These are phyloP conservation scores for Euphysa ruthae DNA, from an alignment of 30 jellyfish, hydroid and myxozoan genomes.

Conservation along the genomic window DNA sequence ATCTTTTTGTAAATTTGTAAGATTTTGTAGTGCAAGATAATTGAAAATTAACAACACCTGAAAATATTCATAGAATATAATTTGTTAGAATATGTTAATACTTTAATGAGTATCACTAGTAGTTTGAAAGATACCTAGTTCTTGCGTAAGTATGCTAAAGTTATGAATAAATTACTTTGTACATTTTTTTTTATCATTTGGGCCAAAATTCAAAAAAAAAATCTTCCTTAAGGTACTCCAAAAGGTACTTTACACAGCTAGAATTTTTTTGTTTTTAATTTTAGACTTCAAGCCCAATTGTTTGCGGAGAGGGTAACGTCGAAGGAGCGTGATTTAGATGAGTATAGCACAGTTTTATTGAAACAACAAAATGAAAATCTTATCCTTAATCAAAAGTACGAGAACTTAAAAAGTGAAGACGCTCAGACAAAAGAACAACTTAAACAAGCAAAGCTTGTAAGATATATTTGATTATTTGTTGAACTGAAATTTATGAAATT, in stretches of 20 bases:
- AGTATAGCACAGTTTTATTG: constrained; percentile 30
- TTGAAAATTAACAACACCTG: no score
- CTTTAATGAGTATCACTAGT: no score
- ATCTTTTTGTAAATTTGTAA: not conserved
- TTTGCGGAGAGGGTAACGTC: constrained; percentile 43
- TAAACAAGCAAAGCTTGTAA: constrained; percentile 69
- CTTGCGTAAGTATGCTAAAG: no score
- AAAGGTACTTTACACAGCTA: no score
- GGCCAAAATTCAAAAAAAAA: no score
- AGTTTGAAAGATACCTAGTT: no score
- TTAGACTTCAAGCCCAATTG: constrained; percentile 48
- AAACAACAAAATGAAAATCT: constrained; percentile 32
- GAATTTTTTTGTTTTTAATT: no score
- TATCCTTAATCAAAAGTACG: constrained; percentile 38
- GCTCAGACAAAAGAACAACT: constrained; percentile 43
- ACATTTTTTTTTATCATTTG: no score
- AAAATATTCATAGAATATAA: no score
- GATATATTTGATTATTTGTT: not conserved
- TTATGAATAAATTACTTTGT: not conserved
- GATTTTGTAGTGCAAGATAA: not conserved
- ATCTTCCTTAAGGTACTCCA: no score
- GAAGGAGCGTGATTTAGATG: constrained; percentile 64
- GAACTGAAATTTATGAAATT: not conserved
- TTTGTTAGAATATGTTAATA: no score
- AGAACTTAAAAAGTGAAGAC: constrained; percentile 47